Evolutionary conservation across 1,140 invertebrate species (phyloP), one percentile per base, ranked within the genome.

Genomic region (Sogatella furcifera): DNA sequence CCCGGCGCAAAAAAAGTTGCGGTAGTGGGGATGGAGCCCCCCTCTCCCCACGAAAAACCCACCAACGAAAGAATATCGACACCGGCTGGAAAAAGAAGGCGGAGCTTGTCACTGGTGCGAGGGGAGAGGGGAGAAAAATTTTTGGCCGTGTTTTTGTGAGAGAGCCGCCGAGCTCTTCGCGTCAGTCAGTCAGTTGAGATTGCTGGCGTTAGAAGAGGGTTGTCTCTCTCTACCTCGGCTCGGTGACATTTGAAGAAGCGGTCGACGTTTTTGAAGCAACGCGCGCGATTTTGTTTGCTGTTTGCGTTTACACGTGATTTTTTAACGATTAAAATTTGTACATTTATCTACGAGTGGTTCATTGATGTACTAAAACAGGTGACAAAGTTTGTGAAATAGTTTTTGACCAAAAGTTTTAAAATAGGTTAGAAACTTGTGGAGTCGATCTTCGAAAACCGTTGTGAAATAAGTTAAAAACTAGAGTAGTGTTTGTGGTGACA

Each of bases 51-150:
- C 34, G 8, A 38, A 38, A 38, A 38, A 38, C 34, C 34, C 24
- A 28, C 24, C 24, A 28, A 28, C 24, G 57, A 61, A 66, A 65
- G 63, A 67, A 63, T 61, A 66, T 66, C 55, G 60, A 62, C 59
- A 61, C 58, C 62, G 60, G 61, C 60, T 54, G 59, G n/a, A 64
- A 62, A 61, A 61, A 57, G 46, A 49, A 19, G 52, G 59, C 46
- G 59, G 55, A 59, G 58, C 22, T n/a, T n/a, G 52, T 38, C 13
- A 19, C 19, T 54, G 62, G 46, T 62, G 56, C 60, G 60, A 43
- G 61, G 63, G 55, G 41, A 52, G 62, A 43, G 59, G 57, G 46
- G 61, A 54, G 58, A 60, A 62, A 63, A 60, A 61, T 57, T 53
- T 63, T 63, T 60, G 60, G 61, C 55, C 46, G 31, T 55, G 59